A percentile compares a stretch with the other conserved stretches of the same genome.
phyloP scores from a whole-genome alignment of 1,140 invertebrate species.

The Catajapyx aquilonaris region DNA sequence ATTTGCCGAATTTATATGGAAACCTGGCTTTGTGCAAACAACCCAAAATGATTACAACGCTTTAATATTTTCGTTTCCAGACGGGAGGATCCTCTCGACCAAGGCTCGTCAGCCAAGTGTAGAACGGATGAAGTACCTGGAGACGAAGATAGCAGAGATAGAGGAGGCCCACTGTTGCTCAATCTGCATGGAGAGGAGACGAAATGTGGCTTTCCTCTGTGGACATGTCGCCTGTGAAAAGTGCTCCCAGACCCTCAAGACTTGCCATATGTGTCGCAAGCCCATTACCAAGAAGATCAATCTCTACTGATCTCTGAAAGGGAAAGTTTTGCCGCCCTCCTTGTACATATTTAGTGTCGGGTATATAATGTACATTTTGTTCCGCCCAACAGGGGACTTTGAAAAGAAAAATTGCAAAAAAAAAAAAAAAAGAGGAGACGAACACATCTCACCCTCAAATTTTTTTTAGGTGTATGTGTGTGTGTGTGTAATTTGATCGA shows the following conservation, averaged over 20 bases:
- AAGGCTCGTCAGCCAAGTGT: slow-evolving; percentile 33
- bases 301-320: slow-evolving; percentile 27
- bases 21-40: slow-evolving; percentile 5
- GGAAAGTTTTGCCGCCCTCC: too few relatives aligned
- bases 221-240: slow-evolving; percentile 68
- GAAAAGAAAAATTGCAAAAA: too few relatives aligned
- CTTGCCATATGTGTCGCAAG: slow-evolving; percentile 83
- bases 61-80: slow-evolving; percentile 8
- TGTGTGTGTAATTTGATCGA: too few relatives aligned
- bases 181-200: slow-evolving; percentile 54
- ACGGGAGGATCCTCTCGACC: slow-evolving; percentile 24
- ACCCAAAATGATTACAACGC: neutral
- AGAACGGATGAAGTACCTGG: slow-evolving; percentile 49
- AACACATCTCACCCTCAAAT: too few relatives aligned
- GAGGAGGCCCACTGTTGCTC: slow-evolving; percentile 62
- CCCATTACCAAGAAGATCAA: slow-evolving; percentile 74
- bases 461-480: too few relatives aligned
- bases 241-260: slow-evolving; percentile 58
- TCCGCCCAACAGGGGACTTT: too few relatives aligned
- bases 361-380: too few relatives aligned
- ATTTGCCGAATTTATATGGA: slow-evolving; percentile 5
- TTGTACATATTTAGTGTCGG: too few relatives aligned
- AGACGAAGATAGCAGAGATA: slow-evolving; percentile 66
- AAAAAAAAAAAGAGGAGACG: too few relatives aligned
- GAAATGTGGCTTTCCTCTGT: slow-evolving; percentile 70